A percentile compares a stretch with the other conserved stretches of the same genome.
Conservation (phyloP, 2,113 vertebrate species). For the Anolis sagrei region DNA sequence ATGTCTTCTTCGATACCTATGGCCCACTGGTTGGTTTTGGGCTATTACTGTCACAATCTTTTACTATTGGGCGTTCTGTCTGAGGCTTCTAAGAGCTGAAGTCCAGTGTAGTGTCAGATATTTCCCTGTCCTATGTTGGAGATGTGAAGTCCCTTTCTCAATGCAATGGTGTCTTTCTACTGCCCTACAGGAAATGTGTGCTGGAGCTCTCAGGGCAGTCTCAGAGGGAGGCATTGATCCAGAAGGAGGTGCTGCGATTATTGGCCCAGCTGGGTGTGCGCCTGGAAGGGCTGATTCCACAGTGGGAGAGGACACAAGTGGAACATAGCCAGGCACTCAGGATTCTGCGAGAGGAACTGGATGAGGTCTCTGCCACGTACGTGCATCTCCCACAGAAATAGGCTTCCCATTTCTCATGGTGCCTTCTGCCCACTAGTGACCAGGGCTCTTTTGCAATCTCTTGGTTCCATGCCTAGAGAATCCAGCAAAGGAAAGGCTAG, state of each 20-base stretch:
- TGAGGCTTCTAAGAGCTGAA: not conserved
- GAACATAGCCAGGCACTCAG: slow-evolving; percentile 60
- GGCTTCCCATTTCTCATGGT: not conserved
- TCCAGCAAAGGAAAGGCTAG: not conserved
- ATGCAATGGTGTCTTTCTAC: too few relatives aligned
- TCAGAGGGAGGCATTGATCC: slow-evolving; percentile 55
- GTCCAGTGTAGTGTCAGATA: not conserved
- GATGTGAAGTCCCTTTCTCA: not conserved
- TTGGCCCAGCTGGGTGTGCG: slow-evolving; percentile 62
- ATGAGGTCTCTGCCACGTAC: slow-evolving; percentile 63
- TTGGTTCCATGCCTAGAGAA: not conserved
- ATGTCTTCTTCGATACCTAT: not conserved
- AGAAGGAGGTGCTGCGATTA: slow-evolving; percentile 61
- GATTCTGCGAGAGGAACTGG: slow-evolving; percentile 61
- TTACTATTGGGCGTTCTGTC: not conserved
- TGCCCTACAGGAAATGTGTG: not conserved
- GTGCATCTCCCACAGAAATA: not conserved
- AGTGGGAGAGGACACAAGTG: slow-evolving; percentile 63
- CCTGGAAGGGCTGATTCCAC: slow-evolving; percentile 64
- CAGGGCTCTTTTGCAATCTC: not conserved
- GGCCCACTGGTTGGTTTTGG: not conserved
- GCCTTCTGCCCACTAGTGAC: not conserved
- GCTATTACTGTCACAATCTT: not conserved
- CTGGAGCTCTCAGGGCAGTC: slow-evolving; percentile 60
- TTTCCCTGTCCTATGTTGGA: not conserved